phyloP scores from a whole-genome alignment of 2,797 vertebrate genomes.

The Etheostoma perlongum region DNA sequence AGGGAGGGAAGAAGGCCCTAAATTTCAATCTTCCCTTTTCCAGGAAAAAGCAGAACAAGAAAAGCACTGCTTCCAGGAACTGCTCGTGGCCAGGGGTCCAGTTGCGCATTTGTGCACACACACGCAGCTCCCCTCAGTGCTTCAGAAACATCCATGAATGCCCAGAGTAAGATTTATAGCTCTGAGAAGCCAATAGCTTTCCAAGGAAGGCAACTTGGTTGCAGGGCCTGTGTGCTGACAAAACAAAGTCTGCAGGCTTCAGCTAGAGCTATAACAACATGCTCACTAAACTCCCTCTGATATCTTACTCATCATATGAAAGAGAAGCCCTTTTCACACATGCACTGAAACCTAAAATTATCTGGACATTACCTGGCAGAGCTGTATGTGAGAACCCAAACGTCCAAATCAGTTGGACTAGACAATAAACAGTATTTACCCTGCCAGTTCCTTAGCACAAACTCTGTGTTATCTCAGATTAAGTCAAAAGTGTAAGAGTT shows the following conservation, averaged over 20 bases:
- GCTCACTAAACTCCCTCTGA: constrained; percentile 12
- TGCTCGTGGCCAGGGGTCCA: constrained; percentile 87
- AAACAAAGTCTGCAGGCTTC: constrained; percentile 66
- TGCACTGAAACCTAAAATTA: no score
- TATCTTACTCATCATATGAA: constrained; percentile 16
- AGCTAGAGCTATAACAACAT: constrained; percentile 35
- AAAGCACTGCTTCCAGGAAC: constrained; percentile 93
- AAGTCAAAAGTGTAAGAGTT: no score
- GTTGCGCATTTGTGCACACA: constrained; percentile 56
- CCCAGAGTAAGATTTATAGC: constrained; percentile 83
- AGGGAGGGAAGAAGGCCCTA: constrained; percentile 82
- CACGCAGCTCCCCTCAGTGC: constrained; percentile 61
- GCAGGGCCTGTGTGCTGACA: constrained; percentile 64
- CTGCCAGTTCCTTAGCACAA: no score
- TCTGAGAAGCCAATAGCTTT: constrained; percentile 84
- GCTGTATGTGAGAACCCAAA: no score
- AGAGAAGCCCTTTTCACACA: background rate
- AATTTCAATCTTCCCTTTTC: constrained; percentile 93
- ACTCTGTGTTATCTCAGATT: no score
- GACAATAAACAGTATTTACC: no score
- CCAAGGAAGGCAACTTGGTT: constrained; percentile 81
- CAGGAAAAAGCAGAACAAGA: constrained; percentile 94
- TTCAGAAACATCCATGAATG: constrained; percentile 87
- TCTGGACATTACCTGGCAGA: no score
- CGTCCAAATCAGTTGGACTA: no score